phyloP scores from a whole-genome alignment of 2,113 vertebrate species.

The Mormyrus lacerda region DNA sequence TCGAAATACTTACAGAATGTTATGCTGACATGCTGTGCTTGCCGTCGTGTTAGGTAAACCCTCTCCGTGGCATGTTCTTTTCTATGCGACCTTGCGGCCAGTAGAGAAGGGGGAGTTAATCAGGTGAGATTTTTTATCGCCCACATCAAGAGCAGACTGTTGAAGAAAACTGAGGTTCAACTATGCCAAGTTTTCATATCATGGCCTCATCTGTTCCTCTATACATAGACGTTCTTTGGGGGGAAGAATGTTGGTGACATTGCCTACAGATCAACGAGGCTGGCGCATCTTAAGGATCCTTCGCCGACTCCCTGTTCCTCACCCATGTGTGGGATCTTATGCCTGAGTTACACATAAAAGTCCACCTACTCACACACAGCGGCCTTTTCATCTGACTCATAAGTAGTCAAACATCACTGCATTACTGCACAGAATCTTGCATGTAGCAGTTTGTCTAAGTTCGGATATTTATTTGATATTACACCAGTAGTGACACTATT shows the following conservation, averaged over 20 bases:
- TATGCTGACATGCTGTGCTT: not conserved
- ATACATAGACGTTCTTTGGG: conserved; percentile 1
- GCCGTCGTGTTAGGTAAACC: not conserved
- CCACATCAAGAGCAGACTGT: conserved; percentile 1
- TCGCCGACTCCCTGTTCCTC: not conserved
- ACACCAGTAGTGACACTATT: not conserved
- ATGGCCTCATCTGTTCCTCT: not conserved
- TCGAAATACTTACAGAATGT: not conserved
- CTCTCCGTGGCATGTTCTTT: not conserved
- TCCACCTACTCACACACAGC: not conserved
- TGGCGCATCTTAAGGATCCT: not conserved
- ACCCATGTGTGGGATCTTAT: not conserved
- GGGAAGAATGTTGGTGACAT: not conserved
- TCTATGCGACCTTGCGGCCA: not conserved
- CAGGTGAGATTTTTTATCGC: conserved; percentile 37
- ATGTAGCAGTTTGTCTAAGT: not conserved
- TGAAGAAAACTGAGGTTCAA: not conserved
- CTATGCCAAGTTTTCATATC: not conserved
- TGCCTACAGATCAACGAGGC: not conserved
- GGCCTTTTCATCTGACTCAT: not conserved
- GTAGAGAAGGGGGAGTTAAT: conserved; percentile 13
- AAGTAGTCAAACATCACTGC: not conserved
- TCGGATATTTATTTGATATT: not conserved
- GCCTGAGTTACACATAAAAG: not conserved
- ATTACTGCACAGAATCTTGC: not conserved